Base-by-base conservation (phyloP, 1,140 invertebrate species). In the Coenobita brevimanus region DNA sequence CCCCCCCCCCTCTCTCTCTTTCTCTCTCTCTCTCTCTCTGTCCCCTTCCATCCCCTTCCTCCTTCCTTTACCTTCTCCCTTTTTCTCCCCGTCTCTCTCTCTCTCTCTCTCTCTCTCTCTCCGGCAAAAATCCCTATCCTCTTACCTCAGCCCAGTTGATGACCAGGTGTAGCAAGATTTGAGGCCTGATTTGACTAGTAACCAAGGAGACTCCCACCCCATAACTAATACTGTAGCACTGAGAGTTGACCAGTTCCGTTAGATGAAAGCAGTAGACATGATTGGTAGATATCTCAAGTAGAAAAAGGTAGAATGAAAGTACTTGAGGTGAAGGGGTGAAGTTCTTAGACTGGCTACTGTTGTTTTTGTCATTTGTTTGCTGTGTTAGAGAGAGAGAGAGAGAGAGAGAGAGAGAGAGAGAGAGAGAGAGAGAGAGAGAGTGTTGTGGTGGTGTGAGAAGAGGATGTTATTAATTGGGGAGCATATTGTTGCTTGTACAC, bases 331-430 rank as follows among this genome's bases (percentile, higher is more conserved):
- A 27, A 62, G 2, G 30, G 13, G 60, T 3, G 1, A n/a, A n/a
- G n/a, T 62, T 2, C 30, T 62, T 27, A 13, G 30, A n/a, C 21
- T 2, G 60, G 4, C n/a, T n/a, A n/a, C n/a, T n/a, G n/a, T n/a
- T n/a, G n/a, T n/a, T n/a, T n/a, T n/a, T n/a, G n/a, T n/a, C n/a
- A n/a, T n/a, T n/a, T n/a, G n/a, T n/a, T 30, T 6, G 36, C 1
- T 1, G 69, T 21, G 69, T 24, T n/a, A 62, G 60, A 62, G 60
- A 62, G 60, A 62, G 60, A 62, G 60, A 62, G 60, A 62, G 60
- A 62, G 60, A 62, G 60, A 62, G 60, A 62, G 60, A 62, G 60
- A 62, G 60, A 62, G 60, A 62, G 60, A 62, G 60, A 62, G 60
- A 62, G 60, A 62, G 60, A 62, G 60, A 62, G 60, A 62, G 60